Evolutionary conservation across 2,888 invertebrate genomes (phyloP).

Genomic region (Geotrupes spiniger): DNA sequence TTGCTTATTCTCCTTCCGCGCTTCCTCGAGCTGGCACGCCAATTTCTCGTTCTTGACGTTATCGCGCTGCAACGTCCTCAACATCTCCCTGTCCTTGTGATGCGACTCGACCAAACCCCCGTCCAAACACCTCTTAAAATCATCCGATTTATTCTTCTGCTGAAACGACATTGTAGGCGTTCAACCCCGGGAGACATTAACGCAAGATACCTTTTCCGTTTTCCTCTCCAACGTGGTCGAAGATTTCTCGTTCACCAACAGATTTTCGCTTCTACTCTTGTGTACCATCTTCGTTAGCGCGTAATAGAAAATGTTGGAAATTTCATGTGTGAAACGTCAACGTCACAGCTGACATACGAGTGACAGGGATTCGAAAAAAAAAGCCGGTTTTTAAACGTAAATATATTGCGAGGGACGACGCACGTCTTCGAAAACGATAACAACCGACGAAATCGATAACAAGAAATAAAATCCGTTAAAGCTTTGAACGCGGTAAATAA

Average conservation of each 20-base stretch:
- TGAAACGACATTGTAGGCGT: neutral
- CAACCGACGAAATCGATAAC: too few relatives aligned
- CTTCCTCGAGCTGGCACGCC: conserved; percentile 37
- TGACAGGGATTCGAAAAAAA: too few relatives aligned
- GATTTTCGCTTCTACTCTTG: conserved; percentile 18
- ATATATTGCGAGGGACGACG: too few relatives aligned
- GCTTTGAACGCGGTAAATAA: too few relatives aligned
- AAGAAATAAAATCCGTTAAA: too few relatives aligned
- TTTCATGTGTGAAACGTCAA: too few relatives aligned
- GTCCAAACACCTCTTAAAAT: conserved; percentile 31
- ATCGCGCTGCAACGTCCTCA: conserved; percentile 34
- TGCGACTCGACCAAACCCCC: conserved; percentile 34
- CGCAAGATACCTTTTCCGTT: conserved; percentile 7
- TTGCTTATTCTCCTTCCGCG: conserved; percentile 40
- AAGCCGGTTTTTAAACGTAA: too few relatives aligned
- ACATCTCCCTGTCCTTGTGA: conserved; percentile 34
- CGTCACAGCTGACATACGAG: too few relatives aligned
- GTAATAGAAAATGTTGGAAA: conserved; percentile 8
- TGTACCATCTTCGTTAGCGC: conserved; percentile 13
- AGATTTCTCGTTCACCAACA: neutral
- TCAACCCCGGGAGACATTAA: too few relatives aligned
- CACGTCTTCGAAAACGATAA: too few relatives aligned
- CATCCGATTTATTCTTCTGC: conserved; percentile 5
- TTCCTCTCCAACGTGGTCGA: neutral
- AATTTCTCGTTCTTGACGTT: conserved; percentile 33